These are phyloP conservation scores for Neoaliturus tenellus DNA, from an alignment of 2,888 invertebrate species.

Conservation along the genomic window DNA sequence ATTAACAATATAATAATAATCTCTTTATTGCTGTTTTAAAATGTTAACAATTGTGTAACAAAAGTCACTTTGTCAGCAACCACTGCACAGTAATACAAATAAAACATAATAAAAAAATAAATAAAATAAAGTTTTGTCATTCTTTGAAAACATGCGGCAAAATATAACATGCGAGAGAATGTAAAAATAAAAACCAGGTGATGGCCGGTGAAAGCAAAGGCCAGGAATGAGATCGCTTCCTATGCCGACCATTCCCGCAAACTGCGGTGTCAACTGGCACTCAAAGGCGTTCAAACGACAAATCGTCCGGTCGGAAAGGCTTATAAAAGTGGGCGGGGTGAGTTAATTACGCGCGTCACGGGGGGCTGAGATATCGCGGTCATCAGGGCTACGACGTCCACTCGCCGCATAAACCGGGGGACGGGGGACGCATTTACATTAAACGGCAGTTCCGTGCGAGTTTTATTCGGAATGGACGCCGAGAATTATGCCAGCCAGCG, in stretches of 20 bases:
- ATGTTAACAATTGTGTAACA: too few species aligned
- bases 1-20: too few species aligned
- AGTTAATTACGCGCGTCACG: slow-evolving; percentile 43
- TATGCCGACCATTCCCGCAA: background rate
- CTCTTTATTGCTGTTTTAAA: too few species aligned
- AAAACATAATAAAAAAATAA: too few species aligned
- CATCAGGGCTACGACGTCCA: background rate
- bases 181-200: too few species aligned
- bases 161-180: too few species aligned
- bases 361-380: slow-evolving; percentile 30
- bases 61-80: too few species aligned
- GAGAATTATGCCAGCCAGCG: slow-evolving; percentile 41
- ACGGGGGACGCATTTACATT: slow-evolving; percentile 53
- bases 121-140: too few species aligned
- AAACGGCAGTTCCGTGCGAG: slow-evolving; percentile 54
- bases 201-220: too few species aligned
- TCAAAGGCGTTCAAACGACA: slow-evolving; percentile 31
- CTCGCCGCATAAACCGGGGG: slow-evolving; percentile 3
- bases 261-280: background rate
- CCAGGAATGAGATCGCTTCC: too few species aligned
- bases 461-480: slow-evolving; percentile 49
- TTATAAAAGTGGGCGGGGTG: slow-evolving; percentile 37
- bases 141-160: too few species aligned
- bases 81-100: too few species aligned
- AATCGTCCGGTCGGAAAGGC: slow-evolving; percentile 25